Evolutionary conservation across 2,113 vertebrate genomes (phyloP).

Genomic region (Nycticorax nycticorax): DNA sequence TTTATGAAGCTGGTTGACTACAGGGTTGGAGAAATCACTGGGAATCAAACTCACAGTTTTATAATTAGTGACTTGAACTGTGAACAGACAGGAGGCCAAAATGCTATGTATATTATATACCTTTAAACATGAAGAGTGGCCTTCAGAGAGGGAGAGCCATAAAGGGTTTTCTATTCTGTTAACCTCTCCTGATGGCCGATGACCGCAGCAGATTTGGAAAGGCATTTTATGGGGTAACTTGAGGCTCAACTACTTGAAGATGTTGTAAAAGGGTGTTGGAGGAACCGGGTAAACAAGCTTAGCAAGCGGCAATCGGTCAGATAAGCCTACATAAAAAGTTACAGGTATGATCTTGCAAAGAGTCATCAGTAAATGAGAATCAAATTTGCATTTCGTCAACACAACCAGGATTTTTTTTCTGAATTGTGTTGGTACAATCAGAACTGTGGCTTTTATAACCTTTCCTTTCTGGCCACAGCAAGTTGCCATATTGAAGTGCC

Average conservation of each 20-base stretch:
- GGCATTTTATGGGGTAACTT: background rate
- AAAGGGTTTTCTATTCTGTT: background rate
- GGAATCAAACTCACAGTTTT: background rate
- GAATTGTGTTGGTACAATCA: background rate
- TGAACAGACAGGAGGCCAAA: background rate
- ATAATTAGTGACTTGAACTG: background rate
- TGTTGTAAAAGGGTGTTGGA: background rate
- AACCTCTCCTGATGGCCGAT: background rate
- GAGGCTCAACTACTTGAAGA: background rate
- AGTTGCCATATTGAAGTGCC: background rate
- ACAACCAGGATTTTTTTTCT: background rate
- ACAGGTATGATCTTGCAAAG: background rate
- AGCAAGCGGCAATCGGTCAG: background rate
- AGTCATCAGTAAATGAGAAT: background rate
- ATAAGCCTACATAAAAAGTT: background rate
- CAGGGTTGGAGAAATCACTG: background rate
- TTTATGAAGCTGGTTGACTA: background rate
- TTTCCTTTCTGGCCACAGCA: background rate
- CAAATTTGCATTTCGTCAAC: background rate
- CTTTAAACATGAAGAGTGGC: background rate
- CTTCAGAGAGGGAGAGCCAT: background rate
- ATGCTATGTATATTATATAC: accelerated
- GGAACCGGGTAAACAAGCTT: background rate
- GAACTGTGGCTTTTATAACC: background rate
- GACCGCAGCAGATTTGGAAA: background rate